Conservation (phyloP, 2,113 vertebrate species). For the Arizona elegans region DNA sequence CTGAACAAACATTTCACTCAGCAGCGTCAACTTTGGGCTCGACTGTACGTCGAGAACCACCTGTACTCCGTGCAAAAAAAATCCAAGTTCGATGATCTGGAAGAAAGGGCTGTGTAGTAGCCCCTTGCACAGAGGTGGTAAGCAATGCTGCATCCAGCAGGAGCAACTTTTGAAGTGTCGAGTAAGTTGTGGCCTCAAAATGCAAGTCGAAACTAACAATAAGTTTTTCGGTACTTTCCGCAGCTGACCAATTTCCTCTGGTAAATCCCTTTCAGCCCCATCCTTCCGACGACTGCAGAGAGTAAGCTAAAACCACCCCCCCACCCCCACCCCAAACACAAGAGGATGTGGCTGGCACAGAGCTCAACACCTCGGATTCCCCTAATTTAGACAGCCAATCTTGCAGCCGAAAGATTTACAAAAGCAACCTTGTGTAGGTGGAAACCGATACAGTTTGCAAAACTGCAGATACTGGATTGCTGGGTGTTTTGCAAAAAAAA, state of each 20-base stretch:
- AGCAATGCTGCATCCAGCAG: not conserved
- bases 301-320: not conserved
- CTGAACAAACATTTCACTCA: too few relatives aligned
- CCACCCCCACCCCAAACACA: not conserved
- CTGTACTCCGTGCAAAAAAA: not conserved
- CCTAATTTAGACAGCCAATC: not conserved
- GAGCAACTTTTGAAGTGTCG: too few relatives aligned
- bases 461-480: not conserved
- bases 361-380: not conserved
- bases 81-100: not conserved
- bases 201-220: not conserved
- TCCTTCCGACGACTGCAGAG: not conserved
- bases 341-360: constrained; percentile 19
- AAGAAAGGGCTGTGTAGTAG: not conserved
- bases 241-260: constrained; percentile 3
- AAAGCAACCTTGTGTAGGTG: not conserved
- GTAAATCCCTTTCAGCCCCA: not conserved
- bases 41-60: too few relatives aligned
- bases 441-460: not conserved
- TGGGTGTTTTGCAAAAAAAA: not conserved
- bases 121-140: not conserved
- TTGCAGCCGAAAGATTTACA: not conserved
- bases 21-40: not conserved
- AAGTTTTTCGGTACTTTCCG: constrained; percentile 28
- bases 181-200: too few relatives aligned